phyloP scores from a whole-genome alignment of 1,140 invertebrate genomes.

The Brachystomella parvula region DNA sequence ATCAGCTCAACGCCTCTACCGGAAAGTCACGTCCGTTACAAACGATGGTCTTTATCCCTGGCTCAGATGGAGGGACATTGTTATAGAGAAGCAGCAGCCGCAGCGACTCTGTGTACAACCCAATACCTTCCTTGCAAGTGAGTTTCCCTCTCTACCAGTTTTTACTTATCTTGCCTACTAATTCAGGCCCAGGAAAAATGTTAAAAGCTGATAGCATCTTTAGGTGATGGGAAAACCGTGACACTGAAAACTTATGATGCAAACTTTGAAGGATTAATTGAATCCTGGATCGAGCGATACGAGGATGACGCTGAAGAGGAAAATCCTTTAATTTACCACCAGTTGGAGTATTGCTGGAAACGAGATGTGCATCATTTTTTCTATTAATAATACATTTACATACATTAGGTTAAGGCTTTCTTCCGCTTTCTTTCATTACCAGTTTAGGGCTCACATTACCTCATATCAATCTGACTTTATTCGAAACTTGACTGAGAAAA shows the following conservation, averaged over 20 bases:
- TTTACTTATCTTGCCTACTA: neutral
- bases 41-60: slow-evolving; percentile 57
- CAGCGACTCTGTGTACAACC: slow-evolving; percentile 83
- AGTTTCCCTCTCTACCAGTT: neutral
- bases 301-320: slow-evolving; percentile 21
- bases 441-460: too few species aligned
- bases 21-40: slow-evolving; percentile 68
- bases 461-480: too few species aligned
- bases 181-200: neutral
- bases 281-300: slow-evolving; percentile 74
- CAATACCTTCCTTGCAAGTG: slow-evolving; percentile 61
- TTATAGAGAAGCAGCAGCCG: slow-evolving; percentile 79
- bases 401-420: too few species aligned
- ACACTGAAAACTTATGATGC: slow-evolving; percentile 63
- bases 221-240: slow-evolving; percentile 43
- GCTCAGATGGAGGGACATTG: slow-evolving; percentile 72
- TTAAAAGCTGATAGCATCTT: neutral
- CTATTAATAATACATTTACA: too few species aligned
- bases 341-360: slow-evolving; percentile 35
- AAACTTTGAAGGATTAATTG: slow-evolving; percentile 63
- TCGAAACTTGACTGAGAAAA: too few species aligned
- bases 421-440: too few species aligned
- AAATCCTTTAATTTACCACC: slow-evolving; percentile 21
- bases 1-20: slow-evolving; percentile 64
- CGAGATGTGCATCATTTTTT: slow-evolving; percentile 34